A percentile compares a stretch with the other conserved stretches of the same genome.
Conservation (phyloP, 2,888 invertebrate species). For the Eulithis prunata region DNA sequence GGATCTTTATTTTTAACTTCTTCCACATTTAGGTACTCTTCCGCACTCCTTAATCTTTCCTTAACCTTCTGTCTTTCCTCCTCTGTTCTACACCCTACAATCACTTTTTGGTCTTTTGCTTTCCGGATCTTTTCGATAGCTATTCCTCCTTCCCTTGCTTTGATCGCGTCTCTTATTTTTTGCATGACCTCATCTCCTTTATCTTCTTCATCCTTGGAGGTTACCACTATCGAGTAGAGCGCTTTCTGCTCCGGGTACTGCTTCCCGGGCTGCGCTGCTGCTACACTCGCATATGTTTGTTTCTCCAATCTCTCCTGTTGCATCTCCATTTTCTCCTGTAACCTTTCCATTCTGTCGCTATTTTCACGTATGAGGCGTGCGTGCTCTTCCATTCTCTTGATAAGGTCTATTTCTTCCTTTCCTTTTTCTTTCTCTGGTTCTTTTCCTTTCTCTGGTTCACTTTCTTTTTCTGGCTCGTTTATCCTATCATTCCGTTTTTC, state of each 20-base stretch:
- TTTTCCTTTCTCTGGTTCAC: no score
- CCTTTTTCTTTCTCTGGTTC: background rate
- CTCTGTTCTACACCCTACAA: background rate
- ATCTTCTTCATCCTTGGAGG: background rate
- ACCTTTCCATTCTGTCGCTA: background rate
- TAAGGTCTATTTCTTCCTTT: background rate
- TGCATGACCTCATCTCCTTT: background rate
- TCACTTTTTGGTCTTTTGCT: conserved; percentile 10
- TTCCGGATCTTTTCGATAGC: background rate
- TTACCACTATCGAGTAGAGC: background rate
- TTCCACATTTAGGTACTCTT: no score
- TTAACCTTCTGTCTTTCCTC: background rate
- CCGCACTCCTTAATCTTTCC: no score
- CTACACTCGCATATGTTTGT: background rate
- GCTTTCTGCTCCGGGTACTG: background rate
- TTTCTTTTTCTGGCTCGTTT: no score
- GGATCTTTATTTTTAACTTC: no score
- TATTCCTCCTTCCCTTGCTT: background rate
- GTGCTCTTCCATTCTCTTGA: background rate
- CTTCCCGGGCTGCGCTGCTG: background rate
- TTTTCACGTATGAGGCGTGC: background rate
- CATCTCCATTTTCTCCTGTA: background rate
- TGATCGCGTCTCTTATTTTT: background rate
- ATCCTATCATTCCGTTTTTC: no score
- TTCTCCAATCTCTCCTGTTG: background rate